Evolutionary conservation across 2,113 vertebrate genomes (phyloP).

Genomic region (Cromileptes altivelis): DNA sequence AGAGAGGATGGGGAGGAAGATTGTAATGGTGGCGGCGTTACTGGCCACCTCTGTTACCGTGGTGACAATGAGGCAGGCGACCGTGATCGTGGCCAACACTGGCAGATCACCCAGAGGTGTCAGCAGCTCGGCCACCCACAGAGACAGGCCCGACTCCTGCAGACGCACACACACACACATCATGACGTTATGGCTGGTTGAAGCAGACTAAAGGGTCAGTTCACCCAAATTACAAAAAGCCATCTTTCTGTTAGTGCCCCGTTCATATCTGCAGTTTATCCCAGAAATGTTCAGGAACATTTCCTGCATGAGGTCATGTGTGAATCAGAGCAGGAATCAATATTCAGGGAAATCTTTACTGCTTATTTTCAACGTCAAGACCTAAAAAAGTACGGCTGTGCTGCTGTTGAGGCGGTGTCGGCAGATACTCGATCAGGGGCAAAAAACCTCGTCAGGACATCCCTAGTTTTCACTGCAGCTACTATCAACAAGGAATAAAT

Average conservation of each 20-base stretch:
- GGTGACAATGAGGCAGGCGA: constrained; percentile 92
- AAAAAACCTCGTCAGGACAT: too few relatives aligned
- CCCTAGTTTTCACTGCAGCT: too few relatives aligned
- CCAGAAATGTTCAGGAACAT: too few relatives aligned
- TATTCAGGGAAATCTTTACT: too few relatives aligned
- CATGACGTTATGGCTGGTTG: background rate
- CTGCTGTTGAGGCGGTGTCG: too few relatives aligned
- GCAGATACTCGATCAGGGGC: too few relatives aligned
- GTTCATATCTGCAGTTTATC: too few relatives aligned
- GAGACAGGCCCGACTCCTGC: constrained; percentile 90
- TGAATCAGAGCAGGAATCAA: too few relatives aligned
- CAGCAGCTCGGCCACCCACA: constrained; percentile 90
- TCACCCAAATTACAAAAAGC: background rate
- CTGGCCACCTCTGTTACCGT: constrained; percentile 94
- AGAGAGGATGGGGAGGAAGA: constrained; percentile 92
- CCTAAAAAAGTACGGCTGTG: too few relatives aligned
- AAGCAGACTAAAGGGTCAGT: background rate
- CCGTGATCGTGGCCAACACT: constrained; percentile 84
- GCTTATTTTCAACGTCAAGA: too few relatives aligned
- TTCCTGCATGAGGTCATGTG: too few relatives aligned
- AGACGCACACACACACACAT: constrained; percentile 19
- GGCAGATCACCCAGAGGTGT: constrained; percentile 90
- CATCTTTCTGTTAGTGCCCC: background rate
- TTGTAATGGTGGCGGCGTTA: constrained; percentile 93
- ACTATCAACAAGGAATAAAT: too few relatives aligned